Base-by-base conservation (phyloP, 2,888 invertebrate genomes). In the Biston betularia region DNA sequence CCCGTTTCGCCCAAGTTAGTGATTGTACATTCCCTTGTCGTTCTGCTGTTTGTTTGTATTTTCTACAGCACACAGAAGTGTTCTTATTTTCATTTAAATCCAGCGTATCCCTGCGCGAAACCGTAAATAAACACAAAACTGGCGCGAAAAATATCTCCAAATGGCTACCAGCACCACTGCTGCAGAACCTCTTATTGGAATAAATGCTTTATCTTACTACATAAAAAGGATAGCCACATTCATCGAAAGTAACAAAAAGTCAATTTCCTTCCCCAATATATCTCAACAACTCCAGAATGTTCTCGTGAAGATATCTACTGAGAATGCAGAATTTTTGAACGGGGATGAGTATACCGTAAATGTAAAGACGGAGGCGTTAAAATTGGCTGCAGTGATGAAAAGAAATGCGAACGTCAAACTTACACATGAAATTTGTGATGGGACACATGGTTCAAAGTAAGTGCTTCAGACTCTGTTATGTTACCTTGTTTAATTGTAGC, bases 211-310 rank as follows among this genome's bases (percentile, higher is more conserved):
- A 5, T 10, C 65, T 0, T 73, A 75, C 33, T 77, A 76, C 55
- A 58, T 83, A 0, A 46, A 71, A 5, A 69, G 70, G 54, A 69
- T 79, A 15, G 48, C 70, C 12, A 10, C 57, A 6, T 85, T 80
- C 66, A 65, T 87, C 4, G 63, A 69, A 24, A 77, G 73, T 55
- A 40, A 64, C 6, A 64, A 68, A 0, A 69, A 38, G 0, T 76
- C 80, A 38, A 4, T 81, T 6, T 62, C 64, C 50, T 82, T 85
- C 38, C 74, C 75, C 0, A 60, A 65, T 6, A 60, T 76, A 15
- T 62, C 78, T 0, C 61, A 64, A 0, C 40, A 66, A 1, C 64
- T 77, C 7, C 75, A 82, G 45, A 75, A 75, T 0, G 68, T 84
- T 44, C 61, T 87, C 5, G 60, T 75, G 0, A 71, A 71, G 11